These are phyloP conservation scores for Watsonalla cultraria DNA, from an alignment of 2,888 invertebrate species.

Conservation along the genomic window DNA sequence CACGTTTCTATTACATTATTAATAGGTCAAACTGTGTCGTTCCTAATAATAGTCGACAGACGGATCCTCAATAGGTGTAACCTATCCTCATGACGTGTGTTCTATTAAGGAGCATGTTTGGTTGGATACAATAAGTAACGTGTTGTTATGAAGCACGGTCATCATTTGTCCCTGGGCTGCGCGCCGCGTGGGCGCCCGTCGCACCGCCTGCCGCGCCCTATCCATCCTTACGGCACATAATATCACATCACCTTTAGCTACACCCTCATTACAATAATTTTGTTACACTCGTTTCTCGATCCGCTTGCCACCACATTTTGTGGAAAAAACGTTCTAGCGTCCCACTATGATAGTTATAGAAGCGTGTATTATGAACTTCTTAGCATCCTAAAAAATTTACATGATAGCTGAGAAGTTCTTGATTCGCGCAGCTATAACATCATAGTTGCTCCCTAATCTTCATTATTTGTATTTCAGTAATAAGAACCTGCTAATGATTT, in stretches of 20 bases:
- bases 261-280: slow-evolving; percentile 19
- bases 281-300: slow-evolving; percentile 3
- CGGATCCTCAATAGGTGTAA: not conserved
- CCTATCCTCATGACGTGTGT: not conserved
- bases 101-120: not conserved
- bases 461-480: no score
- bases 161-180: slow-evolving; percentile 33
- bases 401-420: no score
- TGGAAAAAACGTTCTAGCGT: no score
- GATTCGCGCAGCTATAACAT: no score
- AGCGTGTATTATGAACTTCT: no score
- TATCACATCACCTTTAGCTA: slow-evolving; percentile 14
- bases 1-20: no score
- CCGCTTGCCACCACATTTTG: no score
- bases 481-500: no score
- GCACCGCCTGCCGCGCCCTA: slow-evolving; percentile 18
- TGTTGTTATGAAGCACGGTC: slow-evolving; percentile 3
- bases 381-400: no score
- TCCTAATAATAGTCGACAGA: not conserved
- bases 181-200: slow-evolving; percentile 36
- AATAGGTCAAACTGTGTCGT: no score
- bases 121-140: not conserved
- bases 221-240: slow-evolving; percentile 10
- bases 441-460: no score
- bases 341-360: no score